Evolutionary conservation across 2,888 invertebrate genomes (phyloP).

Genomic region (Leucoma salicis): DNA sequence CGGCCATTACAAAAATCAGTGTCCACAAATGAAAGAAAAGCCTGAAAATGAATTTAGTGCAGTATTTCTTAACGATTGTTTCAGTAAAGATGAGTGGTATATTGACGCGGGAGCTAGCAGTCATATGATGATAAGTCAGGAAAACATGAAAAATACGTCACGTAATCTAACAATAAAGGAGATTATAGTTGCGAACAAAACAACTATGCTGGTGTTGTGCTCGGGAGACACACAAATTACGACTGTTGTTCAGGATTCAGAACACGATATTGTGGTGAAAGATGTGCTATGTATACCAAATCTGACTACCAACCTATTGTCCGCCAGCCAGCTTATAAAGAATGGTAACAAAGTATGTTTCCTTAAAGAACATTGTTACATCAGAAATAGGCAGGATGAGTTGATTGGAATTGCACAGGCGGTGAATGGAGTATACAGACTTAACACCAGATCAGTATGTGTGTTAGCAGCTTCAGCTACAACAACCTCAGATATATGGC

Average conservation of each 20-base stretch:
- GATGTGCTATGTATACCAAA: constrained; percentile 4
- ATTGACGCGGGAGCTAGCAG: not conserved
- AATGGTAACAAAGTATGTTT: constrained; percentile 8
- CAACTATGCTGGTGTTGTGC: constrained; percentile 1
- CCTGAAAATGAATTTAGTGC: constrained; percentile 4
- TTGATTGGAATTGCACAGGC: not conserved
- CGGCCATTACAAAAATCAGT: constrained; percentile 9
- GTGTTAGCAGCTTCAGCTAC: not conserved
- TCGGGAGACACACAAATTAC: constrained; percentile 3
- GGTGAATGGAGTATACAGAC: constrained; percentile 2
- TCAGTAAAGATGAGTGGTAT: not conserved
- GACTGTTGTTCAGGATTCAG: not conserved
- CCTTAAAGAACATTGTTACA: not conserved
- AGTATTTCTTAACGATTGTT: not conserved
- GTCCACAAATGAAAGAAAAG: constrained; percentile 6
- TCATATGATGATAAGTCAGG: not conserved
- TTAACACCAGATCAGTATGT: not conserved
- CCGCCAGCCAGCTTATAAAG: not conserved
- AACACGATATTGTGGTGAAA: not conserved
- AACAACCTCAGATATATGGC: not conserved
- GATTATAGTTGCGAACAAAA: constrained; percentile 2
- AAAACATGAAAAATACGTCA: not conserved
- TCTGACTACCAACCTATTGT: not conserved
- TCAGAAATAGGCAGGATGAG: not conserved
- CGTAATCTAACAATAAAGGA: not conserved